Evolutionary conservation across 2,797 vertebrate genomes (phyloP), one percentile per base, ranked within the genome.

Genomic region (Morus bassanus): DNA sequence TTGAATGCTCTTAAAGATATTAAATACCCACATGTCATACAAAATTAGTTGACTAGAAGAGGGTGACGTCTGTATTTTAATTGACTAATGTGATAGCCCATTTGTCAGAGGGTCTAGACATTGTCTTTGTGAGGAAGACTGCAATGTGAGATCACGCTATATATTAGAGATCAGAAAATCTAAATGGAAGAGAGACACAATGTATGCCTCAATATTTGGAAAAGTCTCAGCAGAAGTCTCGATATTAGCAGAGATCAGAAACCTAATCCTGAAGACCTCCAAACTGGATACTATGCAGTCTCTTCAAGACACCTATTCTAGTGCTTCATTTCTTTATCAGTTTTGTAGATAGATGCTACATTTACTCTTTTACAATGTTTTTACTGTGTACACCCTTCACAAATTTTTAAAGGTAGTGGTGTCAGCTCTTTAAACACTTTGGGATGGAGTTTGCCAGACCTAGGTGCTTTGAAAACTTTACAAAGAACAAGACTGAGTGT

Each of bases 1-100:
- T 31, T 91, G 73, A 88, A 90, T 88, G 90, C 82, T 95, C 79
- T 96, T 95, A 94, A 89, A 84, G 85, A 75, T 95, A 95, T 96
- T 94, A 95, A 95, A 86, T 86, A 74, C 23, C 31, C 30, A 43
- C 25, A 60, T 53, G 28, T 64, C 93, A 95, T 88, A 83, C 65
- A 81, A 65, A 95, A 96, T 88, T 12, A 65, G 48, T 63, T 84
- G 83, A 80, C 48, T 68, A 70, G 64, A 46, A 88, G 68, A 85
- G 53, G 14, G 54, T 56, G 43, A 73, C 12, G 91, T 88, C 30
- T 84, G 61, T 86, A 72, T 88, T 86, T 68, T 83, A 63, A 77
- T 17, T 74, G 68, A 64, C 28, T 35, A 64, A 60, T 65, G 25
- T 61, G 72, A 78, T 63, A 50, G 45, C 15, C 37, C 57, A 53